Evolutionary conservation across 2,797 vertebrate species (phyloP), one percentile per base, ranked within the genome.

Genomic region (Eulemur albifrons): DNA sequence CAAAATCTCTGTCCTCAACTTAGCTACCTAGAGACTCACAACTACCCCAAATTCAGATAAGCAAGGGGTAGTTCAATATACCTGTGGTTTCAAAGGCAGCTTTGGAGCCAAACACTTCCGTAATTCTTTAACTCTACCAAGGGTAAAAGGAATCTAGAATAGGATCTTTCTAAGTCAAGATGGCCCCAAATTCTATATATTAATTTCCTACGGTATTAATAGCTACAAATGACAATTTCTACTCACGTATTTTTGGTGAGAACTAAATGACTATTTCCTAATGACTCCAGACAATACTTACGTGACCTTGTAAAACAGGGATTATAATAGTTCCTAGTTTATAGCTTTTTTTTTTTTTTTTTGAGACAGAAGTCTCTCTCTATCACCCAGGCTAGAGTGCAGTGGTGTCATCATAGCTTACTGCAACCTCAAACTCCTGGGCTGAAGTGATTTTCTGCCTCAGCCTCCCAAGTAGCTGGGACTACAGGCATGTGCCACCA

Each of bases 261-360:
- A 88, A 92, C 30, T 15, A 92, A 95, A 96, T 85, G 20, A 96
- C 25, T 73, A 77, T 63, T 90, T 93, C 35, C 30, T 67, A 40
- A 61, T 90, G 27, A 90, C 23, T 76, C 52, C 27, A 97, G 35
- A 87, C 21, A 90, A 95, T 67, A 48, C 20, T 63, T 54, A 67
- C 63, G 27, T 91, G 75, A 95, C 25, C 21, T 76, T 95, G 23
- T 52, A 93, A 92, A 94, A 79, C 72, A 32, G 12, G 14, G 13
- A 73, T 84, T 93, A 54, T 61, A 75, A 65, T 27, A 97, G 40
- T 70, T 65, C 21, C 81, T 75, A 48, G 27, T 52, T 83, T 35
- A 89, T 25, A 86, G 52, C 30, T 12, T 32, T 32, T 27, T 25
- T 59, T 61, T 61, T 32, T n/a, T 18, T n/a, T n/a, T n/a, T 45